Base-by-base conservation (phyloP, 2,888 invertebrate species). In the Siphlonurus alternatus region DNA sequence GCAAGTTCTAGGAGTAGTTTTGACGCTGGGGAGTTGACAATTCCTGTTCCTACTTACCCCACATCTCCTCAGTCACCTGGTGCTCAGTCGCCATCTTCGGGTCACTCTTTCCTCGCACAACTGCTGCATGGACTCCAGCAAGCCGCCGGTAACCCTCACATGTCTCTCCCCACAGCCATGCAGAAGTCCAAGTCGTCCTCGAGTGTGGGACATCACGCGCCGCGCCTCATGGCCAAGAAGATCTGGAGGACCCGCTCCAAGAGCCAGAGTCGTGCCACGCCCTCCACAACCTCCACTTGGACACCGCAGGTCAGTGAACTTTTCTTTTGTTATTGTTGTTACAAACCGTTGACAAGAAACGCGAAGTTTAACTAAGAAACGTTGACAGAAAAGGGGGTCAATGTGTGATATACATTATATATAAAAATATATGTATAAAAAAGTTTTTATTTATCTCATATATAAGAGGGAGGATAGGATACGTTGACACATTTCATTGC, bases 161-260 rank as follows among this genome's bases (percentile, higher is more conserved):
- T 38, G 38, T 38, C 38, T 38, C 63, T 59, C 63, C 19, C 59
- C 53, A 74, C 75, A 71, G 83, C 84, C 75, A 91, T 91, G 91
- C 90, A 91, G 83, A 92, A 91, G 80, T 91, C 90, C 72, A 89
- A 91, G 76, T 90, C 90, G 25, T 88, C 89, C 70, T 88, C 89
- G 73, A 89, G 88, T 78, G 89, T 91, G 74, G 89, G 91, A 74
- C 88, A 89, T 70, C 81, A 81, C 70, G 80, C 82, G 61, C 79
- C 81, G 70, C 75, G 81, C 74, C 83, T 88, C 75, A 88, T 91
- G 70, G 85, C 89, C 73, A 89, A 88, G 78, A 87, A 88, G 76
- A 86, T 93, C 73, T 92, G 89, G 85, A 83, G 87, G 73, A 86
- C 88, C 69, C 80, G 93, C 72, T 89, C 90, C 70, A 89, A 92